Evolutionary conservation across 2,888 invertebrate species (phyloP).

Genomic region (Agrypnus murinus): DNA sequence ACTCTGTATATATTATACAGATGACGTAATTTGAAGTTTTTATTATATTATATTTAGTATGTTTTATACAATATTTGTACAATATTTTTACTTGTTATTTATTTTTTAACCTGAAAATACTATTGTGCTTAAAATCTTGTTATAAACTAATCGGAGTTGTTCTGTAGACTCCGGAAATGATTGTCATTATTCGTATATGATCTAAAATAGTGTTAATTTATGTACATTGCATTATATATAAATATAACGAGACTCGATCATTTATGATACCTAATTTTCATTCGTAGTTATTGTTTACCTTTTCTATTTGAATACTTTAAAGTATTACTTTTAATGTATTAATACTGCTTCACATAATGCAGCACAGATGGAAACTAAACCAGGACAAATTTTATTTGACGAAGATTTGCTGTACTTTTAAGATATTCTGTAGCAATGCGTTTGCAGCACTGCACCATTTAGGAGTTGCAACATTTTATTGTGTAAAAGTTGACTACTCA

Average conservation of each 20-base stretch:
- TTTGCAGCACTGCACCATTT: no score
- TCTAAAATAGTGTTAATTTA: slow-evolving; percentile 71
- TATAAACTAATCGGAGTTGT: slow-evolving; percentile 64
- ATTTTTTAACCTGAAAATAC: slow-evolving; percentile 67
- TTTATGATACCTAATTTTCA: slow-evolving; percentile 46
- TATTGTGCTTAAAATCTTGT: slow-evolving; percentile 67
- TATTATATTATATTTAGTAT: slow-evolving; percentile 68
- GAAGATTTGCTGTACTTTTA: no score
- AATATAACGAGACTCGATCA: slow-evolving; percentile 68
- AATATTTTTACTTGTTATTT: slow-evolving; percentile 70
- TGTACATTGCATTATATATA: slow-evolving; percentile 71
- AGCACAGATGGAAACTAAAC: no score
- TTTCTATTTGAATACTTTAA: no score
- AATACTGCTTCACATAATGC: no score
- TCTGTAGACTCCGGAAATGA: slow-evolving; percentile 67
- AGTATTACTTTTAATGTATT: no score
- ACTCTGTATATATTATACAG: slow-evolving; percentile 70
- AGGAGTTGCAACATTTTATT: no score
- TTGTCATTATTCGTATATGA: slow-evolving; percentile 71
- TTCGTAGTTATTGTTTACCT: neutral
- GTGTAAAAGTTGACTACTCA: no score
- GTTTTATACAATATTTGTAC: slow-evolving; percentile 70
- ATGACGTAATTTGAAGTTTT: slow-evolving; percentile 66
- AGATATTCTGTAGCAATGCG: no score
- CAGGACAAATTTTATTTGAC: no score